These are phyloP conservation scores for Drosophila cardini DNA, from an alignment of 1,140 invertebrate species.

Conservation along the genomic window DNA sequence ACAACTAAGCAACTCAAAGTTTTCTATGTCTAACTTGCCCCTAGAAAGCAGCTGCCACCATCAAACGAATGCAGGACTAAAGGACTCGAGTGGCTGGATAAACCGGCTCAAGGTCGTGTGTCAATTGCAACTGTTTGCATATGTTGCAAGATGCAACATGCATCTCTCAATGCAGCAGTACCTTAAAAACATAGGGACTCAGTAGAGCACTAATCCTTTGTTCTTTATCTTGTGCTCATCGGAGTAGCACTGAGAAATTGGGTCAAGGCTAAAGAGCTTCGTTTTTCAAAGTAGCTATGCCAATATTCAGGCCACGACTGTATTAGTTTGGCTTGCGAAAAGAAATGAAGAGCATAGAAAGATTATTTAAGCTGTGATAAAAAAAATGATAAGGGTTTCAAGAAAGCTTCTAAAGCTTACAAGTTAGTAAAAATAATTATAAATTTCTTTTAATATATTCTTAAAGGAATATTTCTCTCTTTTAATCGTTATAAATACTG, in stretches of 20 bases:
- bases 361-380: too few relatives aligned
- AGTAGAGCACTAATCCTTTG: slow-evolving; percentile 28
- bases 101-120: slow-evolving; percentile 65
- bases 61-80: background rate
- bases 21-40: slow-evolving; percentile 9
- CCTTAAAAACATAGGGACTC: slow-evolving; percentile 14
- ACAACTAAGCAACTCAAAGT: slow-evolving; percentile 15
- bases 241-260: slow-evolving; percentile 53
- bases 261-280: slow-evolving; percentile 69
- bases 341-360: too few relatives aligned
- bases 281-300: slow-evolving; percentile 42
- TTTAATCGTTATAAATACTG: background rate
- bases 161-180: slow-evolving; percentile 20
- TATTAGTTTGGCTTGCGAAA: background rate
- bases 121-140: slow-evolving; percentile 35
- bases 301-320: slow-evolving; percentile 41
- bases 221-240: slow-evolving; percentile 35
- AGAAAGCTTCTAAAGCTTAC: too few relatives aligned
- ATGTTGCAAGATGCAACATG: slow-evolving; percentile 39
- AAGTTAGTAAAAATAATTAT: too few relatives aligned
- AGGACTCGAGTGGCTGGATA: slow-evolving; percentile 25
- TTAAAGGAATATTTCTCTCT: too few relatives aligned
- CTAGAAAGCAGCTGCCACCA: slow-evolving; percentile 23
- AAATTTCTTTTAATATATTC: too few relatives aligned
- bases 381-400: too few relatives aligned